phyloP scores from a whole-genome alignment of 2,888 invertebrate species.

The Sarcophaga subvicina region DNA sequence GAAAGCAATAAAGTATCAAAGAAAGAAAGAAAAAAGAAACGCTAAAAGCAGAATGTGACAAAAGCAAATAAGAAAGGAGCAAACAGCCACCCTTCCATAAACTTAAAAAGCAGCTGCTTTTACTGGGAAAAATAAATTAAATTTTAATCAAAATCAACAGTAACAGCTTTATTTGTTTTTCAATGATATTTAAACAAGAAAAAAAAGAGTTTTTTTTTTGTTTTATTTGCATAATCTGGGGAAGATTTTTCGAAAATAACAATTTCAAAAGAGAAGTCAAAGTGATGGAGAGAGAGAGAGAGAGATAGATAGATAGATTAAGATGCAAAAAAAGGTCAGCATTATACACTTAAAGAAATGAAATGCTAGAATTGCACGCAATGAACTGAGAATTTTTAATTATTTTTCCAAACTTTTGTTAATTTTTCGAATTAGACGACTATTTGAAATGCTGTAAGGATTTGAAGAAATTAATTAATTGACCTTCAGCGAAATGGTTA shows the following conservation, averaged over 20 bases:
- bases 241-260: too few relatives aligned
- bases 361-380: too few relatives aligned
- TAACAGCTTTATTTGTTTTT: constrained; percentile 41
- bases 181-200: not conserved
- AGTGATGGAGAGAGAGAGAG: not conserved
- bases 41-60: not conserved
- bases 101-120: constrained; percentile 22
- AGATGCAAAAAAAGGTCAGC: too few relatives aligned
- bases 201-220: not conserved
- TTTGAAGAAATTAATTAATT: too few relatives aligned
- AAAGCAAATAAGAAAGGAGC: not conserved
- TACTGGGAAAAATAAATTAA: not conserved
- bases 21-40: not conserved
- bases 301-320: too few relatives aligned
- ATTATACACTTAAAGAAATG: too few relatives aligned
- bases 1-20: not conserved
- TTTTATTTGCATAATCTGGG: not conserved
- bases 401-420: too few relatives aligned
- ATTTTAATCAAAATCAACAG: not conserved
- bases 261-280: not conserved
- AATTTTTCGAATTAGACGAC: too few relatives aligned
- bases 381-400: too few relatives aligned
- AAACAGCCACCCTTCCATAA: not conserved
- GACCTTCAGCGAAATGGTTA: too few relatives aligned
- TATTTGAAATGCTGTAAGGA: too few relatives aligned